Conservation (phyloP, 2,888 invertebrate species). For the Pecten maximus region DNA sequence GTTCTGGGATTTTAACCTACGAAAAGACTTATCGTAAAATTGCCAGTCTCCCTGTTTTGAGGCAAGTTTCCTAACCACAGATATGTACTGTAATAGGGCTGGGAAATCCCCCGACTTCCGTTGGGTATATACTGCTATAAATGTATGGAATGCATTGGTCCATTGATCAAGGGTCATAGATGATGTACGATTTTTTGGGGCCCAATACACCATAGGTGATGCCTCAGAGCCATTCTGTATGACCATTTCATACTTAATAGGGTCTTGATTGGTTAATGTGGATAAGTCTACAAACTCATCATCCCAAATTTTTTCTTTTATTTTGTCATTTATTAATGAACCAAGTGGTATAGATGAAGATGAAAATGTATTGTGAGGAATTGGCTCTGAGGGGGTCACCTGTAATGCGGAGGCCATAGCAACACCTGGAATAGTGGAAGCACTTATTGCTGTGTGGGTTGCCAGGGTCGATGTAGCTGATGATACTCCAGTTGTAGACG, state of each 20-base stretch:
- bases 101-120: background rate
- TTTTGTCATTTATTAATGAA: conserved; percentile 47
- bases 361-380: too few species aligned
- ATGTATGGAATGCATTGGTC: background rate
- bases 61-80: background rate
- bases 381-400: background rate
- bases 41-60: background rate
- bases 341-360: conserved; percentile 44
- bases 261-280: background rate
- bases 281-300: conserved; percentile 48
- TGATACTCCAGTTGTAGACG: too few species aligned
- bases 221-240: background rate
- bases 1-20: too few species aligned
- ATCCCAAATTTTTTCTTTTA: conserved; percentile 39
- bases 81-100: background rate
- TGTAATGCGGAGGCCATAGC: background rate
- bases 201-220: background rate
- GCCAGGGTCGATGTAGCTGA: background rate
- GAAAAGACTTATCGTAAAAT: background rate
- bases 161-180: background rate
- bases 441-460: background rate
- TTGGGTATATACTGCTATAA: background rate
- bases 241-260: background rate
- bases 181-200: background rate
- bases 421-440: background rate